phyloP scores from a whole-genome alignment of 2,797 vertebrate genomes.

The Platalea minor region DNA sequence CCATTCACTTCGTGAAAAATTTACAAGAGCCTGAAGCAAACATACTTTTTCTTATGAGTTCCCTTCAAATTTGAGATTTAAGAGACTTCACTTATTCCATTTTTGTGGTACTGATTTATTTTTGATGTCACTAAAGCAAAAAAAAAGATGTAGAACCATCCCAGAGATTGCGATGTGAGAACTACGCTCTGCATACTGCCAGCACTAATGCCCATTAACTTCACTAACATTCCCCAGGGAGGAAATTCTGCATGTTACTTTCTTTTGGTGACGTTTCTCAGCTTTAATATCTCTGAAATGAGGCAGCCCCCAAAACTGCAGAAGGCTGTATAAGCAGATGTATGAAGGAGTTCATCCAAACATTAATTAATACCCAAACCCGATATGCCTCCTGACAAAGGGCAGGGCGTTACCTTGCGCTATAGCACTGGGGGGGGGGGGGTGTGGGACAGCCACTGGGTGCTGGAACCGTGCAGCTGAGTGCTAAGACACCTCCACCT shows the following conservation, averaged over 20 bases:
- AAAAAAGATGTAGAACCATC: not conserved
- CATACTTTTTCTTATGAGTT: not conserved
- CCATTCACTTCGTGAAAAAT: constrained; percentile 30
- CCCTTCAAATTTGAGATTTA: not conserved
- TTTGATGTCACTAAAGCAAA: not conserved
- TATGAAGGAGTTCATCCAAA: not conserved
- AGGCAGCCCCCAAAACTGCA: not conserved
- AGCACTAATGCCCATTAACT: not conserved
- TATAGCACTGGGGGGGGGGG: accelerated
- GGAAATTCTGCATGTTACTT: not conserved
- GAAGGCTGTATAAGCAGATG: not conserved
- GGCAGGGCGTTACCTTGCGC: not conserved
- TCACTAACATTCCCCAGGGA: not conserved
- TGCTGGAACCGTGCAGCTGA: not conserved
- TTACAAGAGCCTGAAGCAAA: constrained; percentile 14
- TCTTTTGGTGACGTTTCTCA: not conserved
- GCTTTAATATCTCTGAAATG: not conserved
- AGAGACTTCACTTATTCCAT: not conserved
- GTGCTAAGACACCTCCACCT: not conserved
- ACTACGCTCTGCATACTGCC: not conserved
- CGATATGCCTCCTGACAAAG: accelerated
- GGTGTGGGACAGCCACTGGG: not conserved
- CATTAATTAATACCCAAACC: accelerated
- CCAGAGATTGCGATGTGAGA: not conserved
- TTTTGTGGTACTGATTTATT: not conserved